These are phyloP conservation scores for Clivina fossor DNA, from an alignment of 2,888 invertebrate species.

Conservation along the genomic window DNA sequence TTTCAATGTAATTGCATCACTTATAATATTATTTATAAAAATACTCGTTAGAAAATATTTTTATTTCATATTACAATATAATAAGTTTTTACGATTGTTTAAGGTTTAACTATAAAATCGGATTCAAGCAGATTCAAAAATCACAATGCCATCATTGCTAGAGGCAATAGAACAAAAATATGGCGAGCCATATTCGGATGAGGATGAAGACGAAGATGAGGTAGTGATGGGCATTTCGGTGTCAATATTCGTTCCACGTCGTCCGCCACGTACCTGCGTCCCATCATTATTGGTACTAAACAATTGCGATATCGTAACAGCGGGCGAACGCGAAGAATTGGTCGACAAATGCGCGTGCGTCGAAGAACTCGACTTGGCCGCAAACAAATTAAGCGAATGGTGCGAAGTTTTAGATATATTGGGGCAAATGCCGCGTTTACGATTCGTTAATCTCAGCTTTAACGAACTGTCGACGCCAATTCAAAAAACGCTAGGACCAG, in stretches of 20 bases:
- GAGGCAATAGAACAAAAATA: conserved; percentile 91
- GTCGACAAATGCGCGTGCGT: conserved; percentile 84
- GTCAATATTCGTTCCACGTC: conserved; percentile 84
- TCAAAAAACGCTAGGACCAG: conserved; percentile 47
- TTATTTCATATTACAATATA: too few relatives aligned
- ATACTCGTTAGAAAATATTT: background rate
- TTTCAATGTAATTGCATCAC: too few relatives aligned
- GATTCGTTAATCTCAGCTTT: conserved; percentile 90
- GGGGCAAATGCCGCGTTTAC: conserved; percentile 83
- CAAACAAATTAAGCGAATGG: conserved; percentile 89
- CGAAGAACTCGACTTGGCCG: conserved; percentile 91
- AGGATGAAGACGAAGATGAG: conserved; percentile 59
- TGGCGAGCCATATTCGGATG: conserved; percentile 59
- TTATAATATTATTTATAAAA: too few relatives aligned
- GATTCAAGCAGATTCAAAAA: too few relatives aligned
- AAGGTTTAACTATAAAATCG: too few relatives aligned
- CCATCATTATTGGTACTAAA: conserved; percentile 85
- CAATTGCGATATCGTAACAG: conserved; percentile 87
- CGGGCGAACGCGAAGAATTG: conserved; percentile 79
- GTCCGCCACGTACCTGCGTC: conserved; percentile 74
- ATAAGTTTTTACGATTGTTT: too few relatives aligned
- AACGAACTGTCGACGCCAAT: conserved; percentile 78
- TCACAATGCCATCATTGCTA: conserved; percentile 80
- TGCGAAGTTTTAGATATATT: conserved; percentile 86
- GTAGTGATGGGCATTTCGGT: conserved; percentile 67